Evolutionary conservation across 2,113 vertebrate genomes (phyloP).

Genomic region (Caranx ignobilis): DNA sequence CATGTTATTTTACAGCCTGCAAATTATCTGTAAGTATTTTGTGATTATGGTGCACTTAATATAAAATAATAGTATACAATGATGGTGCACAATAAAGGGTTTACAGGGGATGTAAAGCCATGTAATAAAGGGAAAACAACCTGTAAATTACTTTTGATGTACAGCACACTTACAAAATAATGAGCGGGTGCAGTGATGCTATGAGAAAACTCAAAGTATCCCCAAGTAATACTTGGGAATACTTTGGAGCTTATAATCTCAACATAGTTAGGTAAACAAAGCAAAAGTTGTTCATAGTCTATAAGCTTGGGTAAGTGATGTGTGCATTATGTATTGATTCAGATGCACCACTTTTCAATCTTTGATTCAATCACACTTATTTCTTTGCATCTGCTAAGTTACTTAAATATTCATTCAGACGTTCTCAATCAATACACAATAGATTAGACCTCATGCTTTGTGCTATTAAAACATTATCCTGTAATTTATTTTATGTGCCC

Average conservation of each 20-base stretch:
- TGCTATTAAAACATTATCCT: background rate
- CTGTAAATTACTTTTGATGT: slow-evolving; percentile 7
- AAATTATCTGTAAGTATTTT: background rate
- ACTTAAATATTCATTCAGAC: background rate
- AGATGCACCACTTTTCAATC: background rate
- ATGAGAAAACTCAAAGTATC: background rate
- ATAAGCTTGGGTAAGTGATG: background rate
- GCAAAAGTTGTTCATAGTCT: background rate
- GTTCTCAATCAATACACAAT: background rate
- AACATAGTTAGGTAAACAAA: background rate
- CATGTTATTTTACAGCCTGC: background rate
- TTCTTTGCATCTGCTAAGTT: background rate
- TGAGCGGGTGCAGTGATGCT: background rate
- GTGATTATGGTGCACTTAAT: background rate
- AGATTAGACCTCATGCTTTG: background rate
- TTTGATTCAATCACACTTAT: background rate
- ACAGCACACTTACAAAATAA: background rate
- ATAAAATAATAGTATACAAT: background rate
- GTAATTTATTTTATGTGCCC: slow-evolving; percentile 18
- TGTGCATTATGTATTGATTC: background rate
- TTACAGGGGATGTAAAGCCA: background rate
- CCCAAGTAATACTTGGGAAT: too few species aligned
- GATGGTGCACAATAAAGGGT: background rate
- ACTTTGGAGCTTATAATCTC: background rate
- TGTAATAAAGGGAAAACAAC: slow-evolving; percentile 7